Evolutionary conservation across 1,140 invertebrate genomes (phyloP).

Genomic region (Diabrotica virgifera): DNA sequence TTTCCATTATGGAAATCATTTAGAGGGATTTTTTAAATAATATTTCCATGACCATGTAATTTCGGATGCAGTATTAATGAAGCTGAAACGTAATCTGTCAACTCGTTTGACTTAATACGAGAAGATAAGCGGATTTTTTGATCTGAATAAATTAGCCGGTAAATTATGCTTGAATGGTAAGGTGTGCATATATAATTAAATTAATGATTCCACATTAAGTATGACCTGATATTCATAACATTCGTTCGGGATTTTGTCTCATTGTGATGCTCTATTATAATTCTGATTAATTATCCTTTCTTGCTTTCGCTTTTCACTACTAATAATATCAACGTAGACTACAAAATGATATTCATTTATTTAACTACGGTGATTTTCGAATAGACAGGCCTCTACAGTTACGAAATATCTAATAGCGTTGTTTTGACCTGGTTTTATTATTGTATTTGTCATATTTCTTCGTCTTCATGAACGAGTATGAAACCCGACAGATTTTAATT

Average conservation of each 20-base stretch:
- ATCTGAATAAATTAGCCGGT: conserved; percentile 12
- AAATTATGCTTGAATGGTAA: conserved; percentile 11
- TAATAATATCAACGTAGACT: neutral
- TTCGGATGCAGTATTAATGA: conserved; percentile 14
- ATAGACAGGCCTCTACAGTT: neutral
- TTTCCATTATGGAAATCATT: conserved; percentile 5
- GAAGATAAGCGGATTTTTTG: conserved; percentile 1
- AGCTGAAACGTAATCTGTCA: conserved; percentile 17
- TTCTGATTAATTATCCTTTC: neutral
- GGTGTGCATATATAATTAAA: conserved; percentile 18
- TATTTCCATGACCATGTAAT: conserved; percentile 11
- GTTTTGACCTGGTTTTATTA: too few relatives aligned
- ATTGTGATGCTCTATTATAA: neutral
- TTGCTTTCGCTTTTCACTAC: neutral
- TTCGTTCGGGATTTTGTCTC: neutral
- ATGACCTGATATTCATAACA: neutral
- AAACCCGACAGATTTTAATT: too few relatives aligned
- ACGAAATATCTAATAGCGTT: neutral
- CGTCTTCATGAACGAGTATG: too few relatives aligned
- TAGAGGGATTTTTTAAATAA: conserved; percentile 2
- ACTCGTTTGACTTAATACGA: conserved; percentile 4
- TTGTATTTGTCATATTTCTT: too few relatives aligned
- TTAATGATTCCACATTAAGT: conserved; percentile 10
- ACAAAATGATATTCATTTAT: neutral
- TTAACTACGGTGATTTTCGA: neutral